These are phyloP conservation scores for Colletes collaris DNA, from an alignment of 2,888 invertebrate genomes.

Conservation along the genomic window DNA sequence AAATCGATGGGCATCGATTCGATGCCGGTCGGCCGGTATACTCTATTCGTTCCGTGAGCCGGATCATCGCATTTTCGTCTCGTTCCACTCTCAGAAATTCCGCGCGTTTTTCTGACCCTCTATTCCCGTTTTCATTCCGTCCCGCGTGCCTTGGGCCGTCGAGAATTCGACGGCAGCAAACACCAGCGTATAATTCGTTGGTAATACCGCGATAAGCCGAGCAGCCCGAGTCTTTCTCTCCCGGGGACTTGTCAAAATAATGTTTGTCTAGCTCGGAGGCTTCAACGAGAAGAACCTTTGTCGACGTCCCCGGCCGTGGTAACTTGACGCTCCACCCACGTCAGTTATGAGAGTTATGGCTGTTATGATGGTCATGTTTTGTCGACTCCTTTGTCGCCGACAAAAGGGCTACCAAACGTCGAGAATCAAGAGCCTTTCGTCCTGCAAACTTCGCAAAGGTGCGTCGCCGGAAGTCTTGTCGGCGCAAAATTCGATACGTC, in stretches of 20 bases:
- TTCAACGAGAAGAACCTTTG: constrained; percentile 60
- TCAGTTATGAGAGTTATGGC: constrained; percentile 72
- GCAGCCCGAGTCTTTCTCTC: constrained; percentile 9
- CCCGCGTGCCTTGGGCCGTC: background rate
- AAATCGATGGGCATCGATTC: constrained; percentile 5
- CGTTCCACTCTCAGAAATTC: background rate
- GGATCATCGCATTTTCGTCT: constrained; percentile 4
- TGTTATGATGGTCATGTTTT: constrained; percentile 80
- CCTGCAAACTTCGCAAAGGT: constrained; percentile 63
- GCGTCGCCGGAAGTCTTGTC: constrained; percentile 71
- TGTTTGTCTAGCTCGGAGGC: constrained; percentile 69
- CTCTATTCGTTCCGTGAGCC: background rate
- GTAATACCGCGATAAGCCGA: constrained; percentile 46
- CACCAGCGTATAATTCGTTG: constrained; percentile 45
- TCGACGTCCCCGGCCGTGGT: constrained; percentile 34
- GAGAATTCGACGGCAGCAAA: constrained; percentile 13
- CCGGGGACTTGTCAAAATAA: constrained; percentile 58
- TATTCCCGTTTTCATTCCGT: background rate
- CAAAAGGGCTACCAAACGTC: constrained; percentile 67
- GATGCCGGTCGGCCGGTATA: no score
- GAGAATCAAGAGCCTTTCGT: constrained; percentile 60
- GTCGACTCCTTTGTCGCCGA: constrained; percentile 79
- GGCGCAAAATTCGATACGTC: constrained; percentile 76
- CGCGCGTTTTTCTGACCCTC: background rate
- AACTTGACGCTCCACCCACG: constrained; percentile 62